Base-by-base conservation (phyloP, 2,888 invertebrate species). In the Orchestes rusci region DNA sequence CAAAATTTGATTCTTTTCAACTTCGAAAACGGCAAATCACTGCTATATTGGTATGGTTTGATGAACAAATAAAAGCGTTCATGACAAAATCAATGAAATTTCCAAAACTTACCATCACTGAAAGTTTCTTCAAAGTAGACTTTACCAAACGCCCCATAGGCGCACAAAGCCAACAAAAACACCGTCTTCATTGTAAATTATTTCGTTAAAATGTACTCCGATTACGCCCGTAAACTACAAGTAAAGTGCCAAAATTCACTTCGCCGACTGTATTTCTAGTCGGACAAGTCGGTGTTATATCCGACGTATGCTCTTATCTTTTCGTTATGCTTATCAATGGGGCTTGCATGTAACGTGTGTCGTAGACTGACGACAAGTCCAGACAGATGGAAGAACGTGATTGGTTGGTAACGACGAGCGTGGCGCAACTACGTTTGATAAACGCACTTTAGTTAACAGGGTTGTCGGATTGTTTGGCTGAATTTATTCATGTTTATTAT, bases 91-190 rank as follows among this genome's bases (percentile, higher is more conserved):
- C 13, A 13, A 32, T 8, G 28, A 16, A 8, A 19, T 15, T 30
- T 30, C 31, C 18, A 19, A 12, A 32, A 74, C 83, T 79, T 72
- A 89, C 89, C 85, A 70, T 87, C 85, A 32, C 69, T 68, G 70
- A 90, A 90, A 60, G 80, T 84, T 64, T 90, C 90, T 63, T 89
- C 83, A 57, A 82, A 80, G 70, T 73, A 82, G 54, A 87, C 76
- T 62, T 85, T 80, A 60, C 82, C 82, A 60, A 73, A 73, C 56
- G 75, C 77, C 59, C 73, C 67, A 63, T 73, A 74, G 61, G 80
- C 64, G 53, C 58, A 61, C 53, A 63, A 56, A 60, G 53, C 66
- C 67, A 79, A 65, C 59, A 72, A 54, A 53, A 55, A 61, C 39
- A 53, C 51, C 56, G 59, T 62, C 66, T 65, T 67, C 59, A 59